Evolutionary conservation across 2,888 invertebrate genomes (phyloP).

Genomic region (Synanthedon formicaeformis): DNA sequence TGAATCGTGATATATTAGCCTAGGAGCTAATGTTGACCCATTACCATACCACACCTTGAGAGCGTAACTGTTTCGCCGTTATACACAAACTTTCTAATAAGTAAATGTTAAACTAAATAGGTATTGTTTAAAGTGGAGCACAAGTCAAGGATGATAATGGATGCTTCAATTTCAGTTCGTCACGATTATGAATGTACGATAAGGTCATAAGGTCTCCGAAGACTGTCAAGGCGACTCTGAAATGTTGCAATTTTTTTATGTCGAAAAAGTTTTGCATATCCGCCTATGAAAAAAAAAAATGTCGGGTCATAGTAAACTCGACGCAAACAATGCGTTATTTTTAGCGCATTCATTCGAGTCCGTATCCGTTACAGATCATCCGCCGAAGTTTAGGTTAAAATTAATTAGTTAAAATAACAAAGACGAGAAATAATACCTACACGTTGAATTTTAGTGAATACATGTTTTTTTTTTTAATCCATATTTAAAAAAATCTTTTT

Average conservation of each 20-base stretch:
- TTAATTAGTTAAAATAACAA: no score
- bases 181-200: conserved; percentile 46
- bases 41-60: conserved; percentile 30
- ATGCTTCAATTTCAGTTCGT: conserved; percentile 51
- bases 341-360: no score
- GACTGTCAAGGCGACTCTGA: conserved; percentile 24
- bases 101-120: conserved; percentile 29
- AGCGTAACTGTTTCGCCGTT: background rate
- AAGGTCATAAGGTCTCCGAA: conserved; percentile 31
- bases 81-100: conserved; percentile 31
- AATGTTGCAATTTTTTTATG: conserved; percentile 1
- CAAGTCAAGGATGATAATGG: conserved; percentile 53
- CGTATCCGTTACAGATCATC: no score
- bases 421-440: no score
- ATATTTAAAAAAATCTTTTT: no score
- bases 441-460: no score
- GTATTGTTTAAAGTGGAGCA: conserved; percentile 45
- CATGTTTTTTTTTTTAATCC: no score
- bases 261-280: conserved; percentile 2
- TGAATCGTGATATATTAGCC: conserved; percentile 52
- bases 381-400: no score
- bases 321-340: conserved; percentile 2
- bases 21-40: conserved; percentile 40
- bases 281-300: conserved; percentile 7
- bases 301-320: conserved; percentile 8